These are phyloP conservation scores for Epiperipatus broadwayi DNA, from an alignment of 2,888 invertebrate genomes.

Conservation along the genomic window DNA sequence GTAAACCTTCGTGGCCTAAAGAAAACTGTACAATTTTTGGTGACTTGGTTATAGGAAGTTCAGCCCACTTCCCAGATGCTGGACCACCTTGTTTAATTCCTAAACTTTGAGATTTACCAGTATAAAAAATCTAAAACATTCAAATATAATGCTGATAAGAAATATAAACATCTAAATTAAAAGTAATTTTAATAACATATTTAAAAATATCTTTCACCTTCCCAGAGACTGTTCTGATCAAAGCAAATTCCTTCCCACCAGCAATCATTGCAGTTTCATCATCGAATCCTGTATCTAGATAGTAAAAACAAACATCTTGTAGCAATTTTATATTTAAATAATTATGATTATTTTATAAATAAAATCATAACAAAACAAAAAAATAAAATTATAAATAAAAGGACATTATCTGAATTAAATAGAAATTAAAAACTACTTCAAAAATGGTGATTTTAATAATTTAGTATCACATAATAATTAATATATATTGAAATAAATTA, in stretches of 20 bases:
- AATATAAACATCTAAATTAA: conserved; percentile 5
- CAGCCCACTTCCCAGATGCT: conserved; percentile 29
- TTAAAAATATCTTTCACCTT: conserved; percentile 37
- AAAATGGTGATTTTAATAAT: no score
- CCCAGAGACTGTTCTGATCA: conserved; percentile 62
- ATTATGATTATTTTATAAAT: conserved; percentile 16
- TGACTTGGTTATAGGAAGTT: conserved; percentile 44
- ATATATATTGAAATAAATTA: no score
- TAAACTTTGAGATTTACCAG: conserved; percentile 63
- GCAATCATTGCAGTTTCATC: conserved; percentile 57
- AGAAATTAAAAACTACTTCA: no score
- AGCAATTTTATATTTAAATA: no score
- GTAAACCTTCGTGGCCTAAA: conserved; percentile 79
- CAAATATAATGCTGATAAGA: background rate
- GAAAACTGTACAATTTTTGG: conserved; percentile 56
- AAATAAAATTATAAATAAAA: no score
- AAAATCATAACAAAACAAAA: conserved; percentile 13
- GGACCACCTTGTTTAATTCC: conserved; percentile 47
- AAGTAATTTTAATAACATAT: background rate
- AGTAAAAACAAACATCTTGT: conserved; percentile 9
- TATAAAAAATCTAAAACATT: conserved; percentile 47
- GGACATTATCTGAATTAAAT: no score
- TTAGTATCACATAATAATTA: no score
- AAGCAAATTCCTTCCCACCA: conserved; percentile 73
- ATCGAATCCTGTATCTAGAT: conserved; percentile 42